Percentiles rank a stretch among this genome's conserved stretches.
These are phyloP conservation scores for Fundulus diaphanus DNA, from an alignment of 2,797 vertebrate species.

Conservation along the genomic window DNA sequence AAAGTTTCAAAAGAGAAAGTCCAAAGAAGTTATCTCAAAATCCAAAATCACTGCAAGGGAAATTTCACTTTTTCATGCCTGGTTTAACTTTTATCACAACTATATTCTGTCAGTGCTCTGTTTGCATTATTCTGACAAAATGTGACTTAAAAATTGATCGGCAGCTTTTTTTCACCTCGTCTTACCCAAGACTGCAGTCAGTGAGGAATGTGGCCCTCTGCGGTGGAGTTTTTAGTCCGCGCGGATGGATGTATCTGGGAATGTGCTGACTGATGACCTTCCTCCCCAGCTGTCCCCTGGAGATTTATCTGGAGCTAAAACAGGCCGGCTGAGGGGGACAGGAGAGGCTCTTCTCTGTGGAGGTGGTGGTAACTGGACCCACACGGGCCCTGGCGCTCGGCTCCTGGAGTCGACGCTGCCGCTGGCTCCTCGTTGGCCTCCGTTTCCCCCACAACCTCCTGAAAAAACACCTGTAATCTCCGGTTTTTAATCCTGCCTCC, in stretches of 20 bases:
- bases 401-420: conserved; percentile 27
- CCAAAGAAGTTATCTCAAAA: neutral
- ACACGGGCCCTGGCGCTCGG: conserved; percentile 1
- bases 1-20: conserved; percentile 12
- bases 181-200: conserved; percentile 31
- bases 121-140: conserved; percentile 10
- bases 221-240: conserved; percentile 63
- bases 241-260: conserved; percentile 68
- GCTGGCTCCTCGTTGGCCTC: conserved; percentile 33
- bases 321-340: conserved; percentile 57
- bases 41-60: neutral
- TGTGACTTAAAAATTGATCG: conserved; percentile 1
- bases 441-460: conserved; percentile 29
- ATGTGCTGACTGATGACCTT: conserved; percentile 79
- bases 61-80: neutral
- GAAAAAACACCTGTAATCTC: conserved; percentile 60
- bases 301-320: conserved; percentile 82
- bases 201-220: conserved; percentile 59
- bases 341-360: conserved; percentile 50
- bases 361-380: conserved; percentile 70
- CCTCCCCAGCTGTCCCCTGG: conserved; percentile 74
- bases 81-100: neutral
- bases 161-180: conserved; percentile 4
- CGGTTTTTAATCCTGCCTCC: conserved; percentile 40
- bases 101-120: neutral